Evolutionary conservation across 2,797 vertebrate species (phyloP).

Genomic region (Ctenochaetus hawaiiensis): DNA sequence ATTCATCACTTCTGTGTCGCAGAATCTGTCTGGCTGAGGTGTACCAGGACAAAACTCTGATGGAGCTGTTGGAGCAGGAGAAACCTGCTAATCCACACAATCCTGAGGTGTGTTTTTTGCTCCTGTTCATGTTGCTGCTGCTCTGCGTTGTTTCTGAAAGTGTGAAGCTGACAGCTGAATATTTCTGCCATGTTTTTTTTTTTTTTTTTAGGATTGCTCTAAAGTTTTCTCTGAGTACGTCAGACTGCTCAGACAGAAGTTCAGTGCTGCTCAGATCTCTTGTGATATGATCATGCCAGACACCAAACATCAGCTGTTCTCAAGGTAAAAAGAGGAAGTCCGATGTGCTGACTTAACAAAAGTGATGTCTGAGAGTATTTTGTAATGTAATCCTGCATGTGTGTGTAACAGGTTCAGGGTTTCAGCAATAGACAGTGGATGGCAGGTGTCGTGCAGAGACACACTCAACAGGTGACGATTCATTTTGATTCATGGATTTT

Average conservation of each 20-base stretch:
- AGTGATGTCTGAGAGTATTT: not conserved
- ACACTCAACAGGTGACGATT: conserved; percentile 83
- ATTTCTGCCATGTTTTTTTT: not conserved
- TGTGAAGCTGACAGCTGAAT: not conserved
- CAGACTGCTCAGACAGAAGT: conserved; percentile 91
- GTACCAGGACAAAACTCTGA: conserved; percentile 92
- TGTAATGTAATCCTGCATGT: conserved; percentile 17
- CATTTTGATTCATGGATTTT: not conserved
- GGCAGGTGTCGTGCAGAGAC: conserved; percentile 79
- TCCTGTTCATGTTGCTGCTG: not conserved
- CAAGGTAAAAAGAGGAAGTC: conserved; percentile 79
- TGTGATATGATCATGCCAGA: conserved; percentile 87
- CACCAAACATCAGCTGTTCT: conserved; percentile 90
- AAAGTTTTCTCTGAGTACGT: conserved; percentile 91
- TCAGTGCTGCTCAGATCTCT: conserved; percentile 85
- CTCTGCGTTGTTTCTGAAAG: not conserved
- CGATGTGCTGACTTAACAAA: not conserved
- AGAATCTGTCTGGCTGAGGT: conserved; percentile 97
- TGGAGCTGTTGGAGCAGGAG: conserved; percentile 86
- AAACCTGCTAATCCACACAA: conserved; percentile 88
- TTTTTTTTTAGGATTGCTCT: conserved; percentile 87
- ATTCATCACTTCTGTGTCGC: conserved; percentile 1
- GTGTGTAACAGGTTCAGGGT: conserved; percentile 89
- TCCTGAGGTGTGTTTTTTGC: conserved; percentile 83
- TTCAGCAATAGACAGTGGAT: conserved; percentile 86